Base-by-base conservation (phyloP, 2,797 vertebrate species). In the Chromobotia macracanthus region DNA sequence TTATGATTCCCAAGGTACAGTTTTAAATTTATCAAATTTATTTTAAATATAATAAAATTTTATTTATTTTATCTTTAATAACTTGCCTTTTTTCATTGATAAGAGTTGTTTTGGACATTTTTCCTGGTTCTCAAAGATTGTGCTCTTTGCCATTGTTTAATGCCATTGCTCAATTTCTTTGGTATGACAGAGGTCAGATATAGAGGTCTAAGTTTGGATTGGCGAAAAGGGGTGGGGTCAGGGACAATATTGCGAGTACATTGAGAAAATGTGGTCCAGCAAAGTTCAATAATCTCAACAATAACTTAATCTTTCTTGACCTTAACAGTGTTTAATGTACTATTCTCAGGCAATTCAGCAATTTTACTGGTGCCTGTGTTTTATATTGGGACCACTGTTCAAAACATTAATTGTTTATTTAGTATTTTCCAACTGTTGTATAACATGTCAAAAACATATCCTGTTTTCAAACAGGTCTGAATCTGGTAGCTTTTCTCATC, bases 401-500 rank as follows among this genome's bases (percentile, higher is more conserved):
- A 77, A 35, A 15, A 3, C 16, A 18, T 63, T n/a, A 1, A 18
- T 63, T 10, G 16, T 9, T 21, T 44, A 18, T 60, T 19, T 80
- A 25, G 44, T 8, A 53, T 41, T 7, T 80, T 76, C 64, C 2
- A 10, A 10, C 23, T 69, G 15, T 68, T 53, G 7, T 70, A 10
- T 18, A 72, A 70, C 9, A 19, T 16, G 2, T 68, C 7, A 71
- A 44, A 71, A 65, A 44, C 35, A 41, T 46, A 44, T 72, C 16
- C 35, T 79, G 3, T 66, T 66, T 66, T 23, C 50, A 46, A 65
- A 72, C 85, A 99, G 97, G 97, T 89, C 90, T 99, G 86, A 99
- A 99, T 88, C 88, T 99, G 91, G 94, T 94, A 81, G 97, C 97
- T 0, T 99, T 99, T 88, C 92, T 98, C 89, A 94, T 96, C 92